These are phyloP conservation scores for Pelagia noctiluca DNA, from an alignment of 30 jellyfish, hydroid and myxozoan genomes.

Conservation along the genomic window DNA sequence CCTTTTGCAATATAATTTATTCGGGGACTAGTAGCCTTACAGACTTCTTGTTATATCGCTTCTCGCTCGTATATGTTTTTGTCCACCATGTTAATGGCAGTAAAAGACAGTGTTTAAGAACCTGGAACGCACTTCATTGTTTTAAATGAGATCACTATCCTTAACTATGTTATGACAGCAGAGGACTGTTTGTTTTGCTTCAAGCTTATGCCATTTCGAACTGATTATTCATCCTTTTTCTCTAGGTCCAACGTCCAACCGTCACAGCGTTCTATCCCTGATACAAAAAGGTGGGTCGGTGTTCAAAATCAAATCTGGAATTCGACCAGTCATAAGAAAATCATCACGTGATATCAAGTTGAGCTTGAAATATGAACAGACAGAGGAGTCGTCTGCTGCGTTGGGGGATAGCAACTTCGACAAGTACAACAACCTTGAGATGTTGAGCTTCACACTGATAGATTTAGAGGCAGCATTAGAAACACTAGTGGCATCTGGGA, in stretches of 20 bases:
- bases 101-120: no score
- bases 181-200: no score
- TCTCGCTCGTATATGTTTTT: no score
- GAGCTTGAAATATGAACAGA: conserved; percentile 57
- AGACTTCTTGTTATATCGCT: no score
- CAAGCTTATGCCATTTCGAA: no score
- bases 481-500: conserved; percentile 12
- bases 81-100: no score
- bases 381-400: conserved; percentile 50
- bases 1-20: no score
- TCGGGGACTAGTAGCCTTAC: no score
- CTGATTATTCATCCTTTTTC: no score
- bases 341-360: conserved; percentile 45
- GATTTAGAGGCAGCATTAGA: conserved; percentile 66
- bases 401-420: conserved; percentile 63
- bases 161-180: no score
- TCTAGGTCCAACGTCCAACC: conserved; percentile 1
- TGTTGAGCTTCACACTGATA: conserved; percentile 57
- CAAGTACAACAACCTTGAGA: conserved; percentile 48
- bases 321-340: conserved; percentile 64
- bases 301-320: conserved; percentile 85
- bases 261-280: conserved; percentile 44
- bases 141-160: no score
- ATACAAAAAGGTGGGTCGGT: conserved; percentile 67
- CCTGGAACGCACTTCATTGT: no score